Conservation (phyloP, 2,113 vertebrate species). For the Pyrgilauda ruficollis region DNA sequence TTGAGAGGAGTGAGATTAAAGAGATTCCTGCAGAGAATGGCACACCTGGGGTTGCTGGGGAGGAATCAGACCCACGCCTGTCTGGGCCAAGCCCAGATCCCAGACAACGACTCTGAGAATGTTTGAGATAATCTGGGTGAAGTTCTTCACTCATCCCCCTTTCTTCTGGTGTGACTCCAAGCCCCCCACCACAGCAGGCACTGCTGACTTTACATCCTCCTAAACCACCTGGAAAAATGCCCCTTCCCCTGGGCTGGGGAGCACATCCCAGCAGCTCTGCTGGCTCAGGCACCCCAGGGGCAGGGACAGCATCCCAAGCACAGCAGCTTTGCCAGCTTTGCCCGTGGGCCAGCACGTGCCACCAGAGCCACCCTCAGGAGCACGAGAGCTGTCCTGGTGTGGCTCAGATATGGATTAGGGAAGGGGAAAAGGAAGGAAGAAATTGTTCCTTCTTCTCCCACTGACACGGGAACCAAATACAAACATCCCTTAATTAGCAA, state of each 20-base stretch:
- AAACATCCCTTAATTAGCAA: not conserved
- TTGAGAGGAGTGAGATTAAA: not conserved
- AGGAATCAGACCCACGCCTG: not conserved
- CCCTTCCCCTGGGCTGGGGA: rapidly evolving
- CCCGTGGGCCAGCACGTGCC: not conserved
- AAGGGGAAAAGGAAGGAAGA: not conserved
- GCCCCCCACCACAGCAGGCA: not conserved
- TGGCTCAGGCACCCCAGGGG: not conserved
- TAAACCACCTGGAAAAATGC: not conserved
- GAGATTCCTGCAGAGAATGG: rapidly evolving
- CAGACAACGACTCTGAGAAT: rapidly evolving
- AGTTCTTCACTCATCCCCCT: not conserved
- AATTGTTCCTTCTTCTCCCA: not conserved
- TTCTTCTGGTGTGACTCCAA: not conserved
- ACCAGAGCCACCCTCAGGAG: not conserved
- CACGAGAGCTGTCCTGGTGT: not conserved
- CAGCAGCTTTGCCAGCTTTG: not conserved
- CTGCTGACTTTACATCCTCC: not conserved
- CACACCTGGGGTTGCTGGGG: rapidly evolving
- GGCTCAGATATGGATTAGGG: not conserved
- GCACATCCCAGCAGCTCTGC: not conserved
- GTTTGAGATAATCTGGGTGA: not conserved
- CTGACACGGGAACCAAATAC: not conserved
- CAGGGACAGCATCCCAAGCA: not conserved
- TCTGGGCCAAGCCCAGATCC: not conserved